Conservation (phyloP, 35 echinoderm and acorn worm species). For the Patiria miniata region DNA sequence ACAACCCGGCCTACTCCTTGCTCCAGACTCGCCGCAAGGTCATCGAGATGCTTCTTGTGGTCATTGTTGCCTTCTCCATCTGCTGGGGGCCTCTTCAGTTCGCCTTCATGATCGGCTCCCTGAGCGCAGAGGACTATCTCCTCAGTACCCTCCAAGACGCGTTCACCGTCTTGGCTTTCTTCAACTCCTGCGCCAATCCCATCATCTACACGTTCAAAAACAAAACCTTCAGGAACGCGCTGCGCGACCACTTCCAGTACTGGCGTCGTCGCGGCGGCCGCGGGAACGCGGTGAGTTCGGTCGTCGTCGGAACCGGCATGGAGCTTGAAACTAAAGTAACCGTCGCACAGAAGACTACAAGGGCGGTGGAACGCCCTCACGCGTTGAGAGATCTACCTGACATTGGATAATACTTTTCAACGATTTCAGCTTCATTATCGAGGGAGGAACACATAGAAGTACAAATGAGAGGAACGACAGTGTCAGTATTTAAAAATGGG, state of each 20-base stretch:
- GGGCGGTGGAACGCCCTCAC: too few relatives aligned
- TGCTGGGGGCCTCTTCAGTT: conserved; percentile 60
- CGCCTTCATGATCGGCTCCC: background rate
- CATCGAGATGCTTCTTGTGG: conserved; percentile 60
- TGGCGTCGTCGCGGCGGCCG: too few relatives aligned
- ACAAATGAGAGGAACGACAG: too few relatives aligned
- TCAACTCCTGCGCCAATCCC: conserved; percentile 39
- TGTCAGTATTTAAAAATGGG: too few relatives aligned
- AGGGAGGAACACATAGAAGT: too few relatives aligned
- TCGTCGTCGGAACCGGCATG: too few relatives aligned
- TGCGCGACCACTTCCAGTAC: background rate
- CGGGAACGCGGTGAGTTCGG: background rate
- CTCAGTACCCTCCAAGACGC: background rate
- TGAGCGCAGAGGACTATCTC: background rate
- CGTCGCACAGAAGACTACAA: too few relatives aligned
- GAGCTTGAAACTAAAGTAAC: too few relatives aligned
- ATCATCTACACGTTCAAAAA: conserved; percentile 35
- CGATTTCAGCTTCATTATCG: too few relatives aligned
- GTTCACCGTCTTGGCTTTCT: conserved; percentile 17
- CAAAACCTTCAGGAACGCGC: conserved; percentile 5
- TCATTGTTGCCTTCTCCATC: conserved; percentile 57
- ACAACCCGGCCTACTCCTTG: conserved; percentile 32
- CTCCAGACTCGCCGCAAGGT: conserved; percentile 41
- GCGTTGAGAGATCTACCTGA: too few relatives aligned
- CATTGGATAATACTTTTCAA: too few relatives aligned